Base-by-base conservation (phyloP, 2,797 vertebrate genomes). In the Euthynnus affinis region DNA sequence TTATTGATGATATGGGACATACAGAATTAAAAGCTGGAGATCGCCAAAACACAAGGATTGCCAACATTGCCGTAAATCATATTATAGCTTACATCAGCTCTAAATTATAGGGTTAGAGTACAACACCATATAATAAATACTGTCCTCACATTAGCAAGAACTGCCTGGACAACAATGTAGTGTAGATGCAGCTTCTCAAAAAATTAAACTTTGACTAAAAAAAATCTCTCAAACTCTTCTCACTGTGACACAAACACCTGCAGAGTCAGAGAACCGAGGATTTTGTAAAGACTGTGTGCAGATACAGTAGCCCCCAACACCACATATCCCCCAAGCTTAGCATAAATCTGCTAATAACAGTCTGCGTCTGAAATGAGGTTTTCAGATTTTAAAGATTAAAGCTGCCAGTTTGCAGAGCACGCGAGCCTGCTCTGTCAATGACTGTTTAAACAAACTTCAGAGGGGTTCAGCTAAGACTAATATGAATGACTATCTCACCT, bases 311-410 rank as follows among this genome's bases (percentile, higher is more conserved):
- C 74, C 78, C 76, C 82, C 60, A 76, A 78, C 85, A 82, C 55
- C 74, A 73, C 78, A 76, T 59, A 86, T 83, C 88, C 83, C 59
- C 74, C 17, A 2, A 84, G 91, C 88, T 92, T 83, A 90, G 74
- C 20, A 37, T 58, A 84, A 88, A 81, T 81, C 92, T 86, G 76
- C 15, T 92, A 94, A 94, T 92, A 81, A 87, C 88, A 84, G 79
- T 53, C 82, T 71, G 74, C 14, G 57, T 81, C 74, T 86, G 62
- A 75, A 82, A 81, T 6, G 9, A 84, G 71, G 82, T 84, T 86
- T 87, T 81, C 82, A 85, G 74, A 91, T 86, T 84, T 76, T n/a
- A 61, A 74, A 88, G 88, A 91, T 92, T 91, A 92, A 89, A 89
- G 90, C 78, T 76, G 78, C 44, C 56, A 60, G 56, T 78, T 71